phyloP scores from a whole-genome alignment of 2,113 vertebrate species.

The Herpailurus yagouaroundi region DNA sequence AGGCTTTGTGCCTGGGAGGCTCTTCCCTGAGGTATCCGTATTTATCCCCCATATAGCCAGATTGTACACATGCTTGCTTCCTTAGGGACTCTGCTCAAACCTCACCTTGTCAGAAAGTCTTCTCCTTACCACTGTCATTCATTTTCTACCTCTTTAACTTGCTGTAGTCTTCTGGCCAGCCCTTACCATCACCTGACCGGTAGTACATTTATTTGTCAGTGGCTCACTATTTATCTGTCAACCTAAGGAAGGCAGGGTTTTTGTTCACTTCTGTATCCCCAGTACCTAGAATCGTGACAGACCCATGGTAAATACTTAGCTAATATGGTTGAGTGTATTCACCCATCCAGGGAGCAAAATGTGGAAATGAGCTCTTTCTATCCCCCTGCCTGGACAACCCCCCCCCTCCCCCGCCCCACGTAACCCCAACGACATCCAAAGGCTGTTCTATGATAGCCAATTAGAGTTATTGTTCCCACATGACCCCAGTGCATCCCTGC shows the following conservation, averaged over 20 bases:
- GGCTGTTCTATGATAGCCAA: neutral
- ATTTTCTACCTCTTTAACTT: neutral
- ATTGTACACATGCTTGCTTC: neutral
- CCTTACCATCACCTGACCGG: rapidly evolving
- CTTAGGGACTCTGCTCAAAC: neutral
- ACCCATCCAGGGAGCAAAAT: neutral
- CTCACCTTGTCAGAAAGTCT: neutral
- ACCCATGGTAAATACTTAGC: neutral
- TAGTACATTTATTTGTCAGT: neutral
- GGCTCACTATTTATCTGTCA: neutral
- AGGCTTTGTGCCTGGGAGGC: neutral
- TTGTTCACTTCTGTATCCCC: neutral
- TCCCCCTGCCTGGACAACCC: neutral
- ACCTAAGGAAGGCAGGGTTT: neutral
- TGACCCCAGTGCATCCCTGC: neutral
- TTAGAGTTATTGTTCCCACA: neutral
- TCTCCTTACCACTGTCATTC: neutral
- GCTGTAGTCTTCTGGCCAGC: neutral
- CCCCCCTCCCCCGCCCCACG: neutral
- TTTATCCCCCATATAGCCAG: neutral
- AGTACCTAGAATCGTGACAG: neutral
- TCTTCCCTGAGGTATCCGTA: neutral
- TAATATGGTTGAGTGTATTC: neutral
- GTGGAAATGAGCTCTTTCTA: neutral
- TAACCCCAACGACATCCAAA: neutral